Conservation (phyloP, 2,888 invertebrate species). For the Caenorhabditis japonica region DNA sequence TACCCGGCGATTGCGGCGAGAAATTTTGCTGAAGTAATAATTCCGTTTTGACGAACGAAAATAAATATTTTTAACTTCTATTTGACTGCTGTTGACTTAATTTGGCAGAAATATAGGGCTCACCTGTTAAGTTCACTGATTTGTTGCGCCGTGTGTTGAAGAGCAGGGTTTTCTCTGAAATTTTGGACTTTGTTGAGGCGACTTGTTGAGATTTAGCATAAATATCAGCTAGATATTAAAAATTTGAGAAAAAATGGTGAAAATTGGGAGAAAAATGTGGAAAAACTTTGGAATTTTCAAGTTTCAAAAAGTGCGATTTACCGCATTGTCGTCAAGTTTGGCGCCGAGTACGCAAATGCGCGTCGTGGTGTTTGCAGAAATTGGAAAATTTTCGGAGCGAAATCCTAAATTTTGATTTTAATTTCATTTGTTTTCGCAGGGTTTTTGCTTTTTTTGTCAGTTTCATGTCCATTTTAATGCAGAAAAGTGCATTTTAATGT, state of each 20-base stretch:
- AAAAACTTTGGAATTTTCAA: neutral
- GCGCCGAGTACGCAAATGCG: slow-evolving; percentile 1
- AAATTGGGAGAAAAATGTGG: neutral
- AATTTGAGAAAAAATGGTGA: neutral
- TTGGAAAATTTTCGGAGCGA: slow-evolving; percentile 15
- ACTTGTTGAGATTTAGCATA: no score
- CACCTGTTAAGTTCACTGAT: no score
- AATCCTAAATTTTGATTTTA: slow-evolving; percentile 5
- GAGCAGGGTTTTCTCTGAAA: no score
- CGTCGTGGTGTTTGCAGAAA: neutral
- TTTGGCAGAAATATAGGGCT: no score
- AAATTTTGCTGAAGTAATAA: slow-evolving; percentile 21
- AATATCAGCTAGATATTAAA: neutral
- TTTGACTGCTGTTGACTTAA: no score
- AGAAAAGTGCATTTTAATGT: no score
- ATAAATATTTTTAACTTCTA: no score
- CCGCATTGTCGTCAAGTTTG: slow-evolving; percentile 37
- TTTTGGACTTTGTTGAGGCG: no score
- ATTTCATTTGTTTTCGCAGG: no score
- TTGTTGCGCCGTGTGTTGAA: no score
- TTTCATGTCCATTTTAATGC: no score
- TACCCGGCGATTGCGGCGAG: slow-evolving; percentile 20
- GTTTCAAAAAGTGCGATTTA: slow-evolving; percentile 15
- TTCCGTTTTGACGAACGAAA: slow-evolving; percentile 48
- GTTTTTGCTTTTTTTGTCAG: no score